A percentile compares a stretch with the other conserved stretches of the same genome.
phyloP scores from a whole-genome alignment of 2,797 vertebrate genomes.

The Spinibarbus caldwelli region DNA sequence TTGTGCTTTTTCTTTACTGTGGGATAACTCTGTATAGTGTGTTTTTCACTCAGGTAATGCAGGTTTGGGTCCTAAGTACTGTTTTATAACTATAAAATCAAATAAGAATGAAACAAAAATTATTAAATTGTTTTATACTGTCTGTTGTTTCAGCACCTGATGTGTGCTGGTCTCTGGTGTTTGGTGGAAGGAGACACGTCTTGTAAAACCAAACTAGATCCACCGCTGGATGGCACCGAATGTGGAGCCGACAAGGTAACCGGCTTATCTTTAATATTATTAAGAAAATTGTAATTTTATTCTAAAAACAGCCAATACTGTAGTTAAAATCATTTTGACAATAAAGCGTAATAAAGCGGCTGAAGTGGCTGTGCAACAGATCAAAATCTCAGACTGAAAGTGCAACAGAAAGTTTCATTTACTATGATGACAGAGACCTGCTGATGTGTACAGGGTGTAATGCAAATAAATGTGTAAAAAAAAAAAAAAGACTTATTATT shows the following conservation, averaged over 20 bases:
- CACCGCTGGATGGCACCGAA: slow-evolving; percentile 94
- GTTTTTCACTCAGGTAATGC: neutral
- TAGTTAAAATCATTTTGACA: neutral
- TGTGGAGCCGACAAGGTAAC: slow-evolving; percentile 94
- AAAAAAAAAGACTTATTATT: too few species aligned
- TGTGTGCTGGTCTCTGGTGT: slow-evolving; percentile 98
- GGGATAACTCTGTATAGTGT: neutral
- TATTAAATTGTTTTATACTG: neutral
- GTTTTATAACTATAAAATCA: neutral
- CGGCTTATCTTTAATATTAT: too few species aligned
- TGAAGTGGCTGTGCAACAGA: neutral
- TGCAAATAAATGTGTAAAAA: neutral
- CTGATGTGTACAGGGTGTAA: neutral
- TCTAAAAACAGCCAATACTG: neutral
- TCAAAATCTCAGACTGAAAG: too few species aligned
- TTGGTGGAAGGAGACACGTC: slow-evolving; percentile 91
- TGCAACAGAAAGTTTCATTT: neutral
- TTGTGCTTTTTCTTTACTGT: too few species aligned
- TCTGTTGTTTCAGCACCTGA: slow-evolving; percentile 87
- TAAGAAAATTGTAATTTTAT: neutral
- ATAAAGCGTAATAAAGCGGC: neutral
- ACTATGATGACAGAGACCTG: neutral
- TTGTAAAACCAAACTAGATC: slow-evolving; percentile 96
- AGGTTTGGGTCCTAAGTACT: neutral
- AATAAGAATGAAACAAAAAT: neutral